Conservation (phyloP, 1,140 invertebrate genomes). For the Neomicropteryx cornuta region DNA sequence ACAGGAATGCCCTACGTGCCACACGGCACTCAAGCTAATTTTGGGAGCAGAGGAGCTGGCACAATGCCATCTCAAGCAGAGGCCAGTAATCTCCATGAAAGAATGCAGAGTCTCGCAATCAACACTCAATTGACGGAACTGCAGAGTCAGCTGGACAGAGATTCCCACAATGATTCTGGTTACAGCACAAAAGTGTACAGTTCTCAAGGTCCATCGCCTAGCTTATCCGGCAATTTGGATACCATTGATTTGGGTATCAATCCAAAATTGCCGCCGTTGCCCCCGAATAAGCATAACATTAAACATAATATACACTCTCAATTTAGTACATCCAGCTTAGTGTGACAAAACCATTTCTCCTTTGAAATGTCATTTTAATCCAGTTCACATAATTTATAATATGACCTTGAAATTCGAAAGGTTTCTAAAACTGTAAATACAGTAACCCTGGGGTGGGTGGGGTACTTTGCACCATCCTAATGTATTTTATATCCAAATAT, state of each 20-base stretch:
- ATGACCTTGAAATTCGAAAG: no score
- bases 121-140: conserved; percentile 37
- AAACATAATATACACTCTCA: conserved; percentile 15
- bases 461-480: no score
- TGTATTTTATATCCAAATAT: no score
- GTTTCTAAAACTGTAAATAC: no score
- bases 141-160: conserved; percentile 42
- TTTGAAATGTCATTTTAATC: no score
- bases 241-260: conserved; percentile 19
- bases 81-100: conserved; percentile 29
- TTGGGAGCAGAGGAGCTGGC: no score
- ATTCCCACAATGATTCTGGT: conserved; percentile 66
- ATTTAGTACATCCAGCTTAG: conserved; percentile 36
- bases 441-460: no score
- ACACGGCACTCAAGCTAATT: no score
- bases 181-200: conserved; percentile 69
- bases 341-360: conserved; percentile 17
- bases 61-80: conserved; percentile 24
- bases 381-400: no score
- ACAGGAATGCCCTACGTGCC: no score
- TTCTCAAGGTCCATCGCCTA: conserved; percentile 65
- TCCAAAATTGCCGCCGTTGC: no score
- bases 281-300: no score
- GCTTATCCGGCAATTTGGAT: conserved; percentile 51
- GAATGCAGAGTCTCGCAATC: conserved; percentile 35